Conservation (phyloP, 2,113 vertebrate species). For the Clarias macrocephalus region DNA sequence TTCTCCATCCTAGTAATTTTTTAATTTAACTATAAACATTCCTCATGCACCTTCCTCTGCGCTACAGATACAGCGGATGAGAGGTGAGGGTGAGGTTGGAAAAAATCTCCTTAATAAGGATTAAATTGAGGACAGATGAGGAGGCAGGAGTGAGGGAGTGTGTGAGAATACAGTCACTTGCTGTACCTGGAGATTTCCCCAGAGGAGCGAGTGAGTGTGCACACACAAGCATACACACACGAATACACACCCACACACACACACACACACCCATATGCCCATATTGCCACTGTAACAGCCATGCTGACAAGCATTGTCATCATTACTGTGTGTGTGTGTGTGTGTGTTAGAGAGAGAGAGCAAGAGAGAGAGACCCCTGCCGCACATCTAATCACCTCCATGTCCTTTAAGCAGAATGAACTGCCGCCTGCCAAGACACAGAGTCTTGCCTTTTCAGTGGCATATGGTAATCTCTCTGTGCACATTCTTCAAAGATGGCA, state of each 20-base stretch:
- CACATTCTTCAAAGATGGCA: slow-evolving; percentile 62
- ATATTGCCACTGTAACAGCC: not conserved
- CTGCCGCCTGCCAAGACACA: slow-evolving; percentile 5
- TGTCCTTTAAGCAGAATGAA: slow-evolving; percentile 19
- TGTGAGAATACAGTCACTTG: not conserved
- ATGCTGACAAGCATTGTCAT: slow-evolving; percentile 6
- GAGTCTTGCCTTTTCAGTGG: slow-evolving; percentile 58
- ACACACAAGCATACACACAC: not conserved
- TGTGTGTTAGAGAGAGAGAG: not conserved
- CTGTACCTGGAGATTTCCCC: not conserved
- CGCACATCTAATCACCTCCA: slow-evolving; percentile 8
- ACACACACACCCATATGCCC: not conserved
- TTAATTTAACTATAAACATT: not conserved
- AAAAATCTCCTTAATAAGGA: not conserved
- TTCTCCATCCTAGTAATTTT: not conserved
- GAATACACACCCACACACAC: slow-evolving; percentile 12
- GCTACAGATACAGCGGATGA: not conserved
- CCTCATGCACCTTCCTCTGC: not conserved
- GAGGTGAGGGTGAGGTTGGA: not conserved
- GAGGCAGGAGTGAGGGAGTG: not conserved
- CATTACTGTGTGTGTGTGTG: not conserved
- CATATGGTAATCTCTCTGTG: slow-evolving; percentile 63
- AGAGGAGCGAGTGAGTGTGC: not conserved
- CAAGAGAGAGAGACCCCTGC: not conserved
- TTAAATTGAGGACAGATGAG: slow-evolving; percentile 14